Evolutionary conservation across 1,140 invertebrate species (phyloP).

Genomic region (Maniola jurtina): DNA sequence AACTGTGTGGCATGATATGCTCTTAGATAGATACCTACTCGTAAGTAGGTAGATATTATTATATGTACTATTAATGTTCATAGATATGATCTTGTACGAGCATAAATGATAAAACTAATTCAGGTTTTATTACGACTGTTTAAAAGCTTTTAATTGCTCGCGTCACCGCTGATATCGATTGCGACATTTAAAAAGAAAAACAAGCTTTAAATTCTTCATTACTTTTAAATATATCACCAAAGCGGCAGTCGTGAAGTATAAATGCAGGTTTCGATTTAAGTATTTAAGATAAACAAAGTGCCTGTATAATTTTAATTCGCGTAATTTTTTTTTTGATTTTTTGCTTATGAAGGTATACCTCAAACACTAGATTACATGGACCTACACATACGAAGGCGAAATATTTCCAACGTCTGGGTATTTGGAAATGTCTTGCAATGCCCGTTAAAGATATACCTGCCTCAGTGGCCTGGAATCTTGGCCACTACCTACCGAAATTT

Average conservation of each 20-base stretch:
- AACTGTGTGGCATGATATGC: too few species aligned
- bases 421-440: too few species aligned
- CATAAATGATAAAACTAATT: not conserved
- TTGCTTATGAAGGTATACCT: not conserved
- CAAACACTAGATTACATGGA: too few species aligned
- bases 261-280: slow-evolving; percentile 21
- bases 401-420: too few species aligned
- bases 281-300: slow-evolving; percentile 26
- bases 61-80: not conserved
- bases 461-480: too few species aligned
- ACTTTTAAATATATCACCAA: slow-evolving; percentile 29
- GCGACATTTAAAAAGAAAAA: slow-evolving; percentile 19
- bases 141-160: slow-evolving; percentile 20
- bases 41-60: not conserved
- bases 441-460: too few species aligned
- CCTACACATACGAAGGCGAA: too few species aligned
- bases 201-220: slow-evolving; percentile 18
- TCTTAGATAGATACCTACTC: too few species aligned
- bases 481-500: too few species aligned
- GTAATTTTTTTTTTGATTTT: not conserved
- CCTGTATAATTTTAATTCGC: slow-evolving; percentile 24
- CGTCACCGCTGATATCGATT: slow-evolving; percentile 17
- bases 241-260: slow-evolving; percentile 17
- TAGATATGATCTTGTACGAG: not conserved
- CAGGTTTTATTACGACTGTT: slow-evolving; percentile 9